These are phyloP conservation scores for Phenganax subtilis DNA, from an alignment of 92 coral and sea anemone species.

Conservation along the genomic window DNA sequence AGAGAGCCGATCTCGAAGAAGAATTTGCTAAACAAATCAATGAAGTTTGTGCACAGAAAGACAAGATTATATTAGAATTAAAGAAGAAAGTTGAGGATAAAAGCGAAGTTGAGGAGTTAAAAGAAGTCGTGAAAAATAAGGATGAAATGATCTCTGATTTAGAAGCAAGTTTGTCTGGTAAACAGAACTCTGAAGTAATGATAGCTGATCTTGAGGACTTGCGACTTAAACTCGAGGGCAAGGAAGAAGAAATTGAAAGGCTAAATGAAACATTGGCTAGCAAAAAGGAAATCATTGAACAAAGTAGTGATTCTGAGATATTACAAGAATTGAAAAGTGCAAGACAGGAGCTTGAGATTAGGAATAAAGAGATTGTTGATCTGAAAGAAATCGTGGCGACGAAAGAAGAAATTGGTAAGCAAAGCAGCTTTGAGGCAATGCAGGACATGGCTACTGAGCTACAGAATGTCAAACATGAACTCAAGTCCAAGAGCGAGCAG, in stretches of 20 bases:
- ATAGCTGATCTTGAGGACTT: background rate
- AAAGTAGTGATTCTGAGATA: slow-evolving; percentile 31
- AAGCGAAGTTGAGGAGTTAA: slow-evolving; percentile 51
- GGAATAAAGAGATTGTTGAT: slow-evolving; percentile 48
- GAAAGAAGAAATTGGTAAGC: background rate
- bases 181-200: slow-evolving; percentile 4
- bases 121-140: slow-evolving; percentile 57
- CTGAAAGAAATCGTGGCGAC: slow-evolving; percentile 46
- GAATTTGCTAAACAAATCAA: slow-evolving; percentile 63
- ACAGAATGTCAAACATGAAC: slow-evolving; percentile 13
- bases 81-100: slow-evolving; percentile 75
- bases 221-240: background rate
- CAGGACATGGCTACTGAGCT: background rate
- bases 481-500: background rate
- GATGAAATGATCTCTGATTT: slow-evolving; percentile 49
- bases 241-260: slow-evolving; percentile 4
- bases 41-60: slow-evolving; percentile 70
- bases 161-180: slow-evolving; percentile 49
- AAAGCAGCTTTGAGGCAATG: background rate
- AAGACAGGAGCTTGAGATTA: slow-evolving; percentile 46
- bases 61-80: slow-evolving; percentile 67
- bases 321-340: slow-evolving; percentile 42
- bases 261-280: background rate
- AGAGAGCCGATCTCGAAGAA: slow-evolving; percentile 61
- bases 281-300: background rate